Evolutionary conservation across 1,140 invertebrate genomes (phyloP), one percentile per base, ranked within the genome.

Genomic region (Thaumetopoea pityocampa): DNA sequence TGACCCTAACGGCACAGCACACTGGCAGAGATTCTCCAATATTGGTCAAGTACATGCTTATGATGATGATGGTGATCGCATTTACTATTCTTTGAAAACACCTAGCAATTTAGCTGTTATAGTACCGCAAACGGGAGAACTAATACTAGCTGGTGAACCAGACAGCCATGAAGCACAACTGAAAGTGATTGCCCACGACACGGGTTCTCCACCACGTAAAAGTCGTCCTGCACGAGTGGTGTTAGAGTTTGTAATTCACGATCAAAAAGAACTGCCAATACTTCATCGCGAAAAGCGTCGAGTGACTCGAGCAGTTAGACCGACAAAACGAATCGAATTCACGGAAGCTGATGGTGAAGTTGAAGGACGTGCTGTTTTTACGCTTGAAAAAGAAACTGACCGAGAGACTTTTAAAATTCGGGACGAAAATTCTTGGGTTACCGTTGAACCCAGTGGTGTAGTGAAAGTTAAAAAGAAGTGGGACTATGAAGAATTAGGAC

Each of bases 401-500:
- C 89, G 93, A 59, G 96, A 98, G 73, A 95, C 93, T 5, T 98
- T 96, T 73, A 96, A 96, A 85, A 96, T 98, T 59, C 88, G 94
- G 38, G 95, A 97, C 56, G 94, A 96, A 77, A 96, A 96, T 85
- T 92, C 93, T 27, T 98, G 96, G 96, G 95, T 98, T 12, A 95
- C 93, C 6, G 95, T 98, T 19, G 94, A 95, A 71, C 89, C 92
- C 4, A 96, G 94, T 83, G 96, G 96, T 41, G 94, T 94, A 15
- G 95, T 98, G 43, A 90, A 92, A 59, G 95, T 98, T 19, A 96
- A 96, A 84, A 95, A 96, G 89, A 96, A 96, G 88, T 98, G 96
- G 96, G 95, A 98, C 87, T 98, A 96, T 79, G 96, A 98, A 69
- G 95, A 97, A 63, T 79, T 98, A 2, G 95, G 95, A n/a, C 94